Conservation (phyloP, 2,888 invertebrate species). For the Calameuta filiformis region DNA sequence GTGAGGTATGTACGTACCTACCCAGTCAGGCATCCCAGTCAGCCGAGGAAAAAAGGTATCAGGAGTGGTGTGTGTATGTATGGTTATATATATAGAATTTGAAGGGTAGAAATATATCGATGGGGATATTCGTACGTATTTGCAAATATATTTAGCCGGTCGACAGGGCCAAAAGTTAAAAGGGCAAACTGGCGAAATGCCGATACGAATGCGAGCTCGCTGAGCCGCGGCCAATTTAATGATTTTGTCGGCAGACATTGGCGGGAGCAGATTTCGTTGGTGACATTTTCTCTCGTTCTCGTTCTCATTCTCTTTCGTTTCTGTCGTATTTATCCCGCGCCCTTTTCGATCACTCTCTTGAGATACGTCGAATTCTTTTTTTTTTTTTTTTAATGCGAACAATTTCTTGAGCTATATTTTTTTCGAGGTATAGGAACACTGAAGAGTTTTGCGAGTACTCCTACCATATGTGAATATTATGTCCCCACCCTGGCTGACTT, state of each 20-base stretch:
- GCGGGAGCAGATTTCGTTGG: neutral
- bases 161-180: conserved; percentile 52
- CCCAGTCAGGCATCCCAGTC: neutral
- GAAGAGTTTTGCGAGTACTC: neutral
- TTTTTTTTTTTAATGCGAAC: neutral
- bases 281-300: conserved; percentile 14
- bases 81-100: neutral
- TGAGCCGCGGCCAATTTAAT: conserved; percentile 59
- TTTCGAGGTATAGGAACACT: neutral
- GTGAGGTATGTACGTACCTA: neutral
- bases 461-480: neutral
- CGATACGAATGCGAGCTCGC: conserved; percentile 43
- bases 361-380: neutral
- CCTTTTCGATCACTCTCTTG: neutral
- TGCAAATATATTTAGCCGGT: conserved; percentile 60
- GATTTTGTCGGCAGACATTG: conserved; percentile 38
- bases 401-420: neutral
- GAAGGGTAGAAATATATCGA: conserved; percentile 31
- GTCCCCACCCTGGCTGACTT: neutral
- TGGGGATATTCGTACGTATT: conserved; percentile 51
- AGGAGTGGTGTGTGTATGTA: neutral
- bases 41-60: neutral
- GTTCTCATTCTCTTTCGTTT: conserved; percentile 7
- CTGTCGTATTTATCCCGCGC: neutral
- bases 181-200: conserved; percentile 49